A percentile compares a stretch with the other conserved stretches of the same genome.
These are phyloP conservation scores for Poeciliopsis paucimaculata DNA, from an alignment of 2,797 vertebrate species.

Conservation along the genomic window DNA sequence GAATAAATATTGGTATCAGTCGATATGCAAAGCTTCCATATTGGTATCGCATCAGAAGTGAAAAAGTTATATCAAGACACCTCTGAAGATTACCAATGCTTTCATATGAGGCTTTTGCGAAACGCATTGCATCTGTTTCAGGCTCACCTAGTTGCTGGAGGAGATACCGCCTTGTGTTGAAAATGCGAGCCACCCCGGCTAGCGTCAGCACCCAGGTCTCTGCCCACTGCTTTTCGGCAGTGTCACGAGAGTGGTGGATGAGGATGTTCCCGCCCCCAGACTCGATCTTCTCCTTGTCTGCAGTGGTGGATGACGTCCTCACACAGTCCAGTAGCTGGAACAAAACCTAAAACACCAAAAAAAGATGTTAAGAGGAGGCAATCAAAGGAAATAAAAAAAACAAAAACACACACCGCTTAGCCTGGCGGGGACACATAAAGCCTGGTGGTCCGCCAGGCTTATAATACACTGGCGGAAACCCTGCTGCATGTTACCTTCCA, in stretches of 20 bases:
- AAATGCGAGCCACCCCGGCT: conserved; percentile 96
- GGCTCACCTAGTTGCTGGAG: conserved; percentile 92
- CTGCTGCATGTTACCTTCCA: conserved; percentile 91
- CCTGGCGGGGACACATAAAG: too few species aligned
- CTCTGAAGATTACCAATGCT: too few species aligned
- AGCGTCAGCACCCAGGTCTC: conserved; percentile 98
- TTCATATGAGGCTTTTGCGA: conserved; percentile 1
- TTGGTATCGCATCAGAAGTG: too few species aligned
- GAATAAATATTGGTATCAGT: too few species aligned
- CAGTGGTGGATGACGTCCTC: conserved; percentile 93
- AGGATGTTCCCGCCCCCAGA: conserved; percentile 98
- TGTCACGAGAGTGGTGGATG: conserved; percentile 98
- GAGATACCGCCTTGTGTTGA: conserved; percentile 95
- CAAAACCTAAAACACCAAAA: conserved; percentile 83
- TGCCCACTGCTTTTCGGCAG: conserved; percentile 98
- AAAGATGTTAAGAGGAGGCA: not conserved
- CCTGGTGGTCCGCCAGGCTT: too few species aligned
- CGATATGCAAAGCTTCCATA: too few species aligned
- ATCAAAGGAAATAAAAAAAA: not conserved
- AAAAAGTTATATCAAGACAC: too few species aligned
- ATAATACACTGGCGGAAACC: not conserved
- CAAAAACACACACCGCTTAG: too few species aligned
- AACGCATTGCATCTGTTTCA: not conserved
- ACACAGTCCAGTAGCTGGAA: conserved; percentile 94
- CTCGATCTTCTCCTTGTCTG: conserved; percentile 99